Base-by-base conservation (phyloP, 1,140 invertebrate genomes). In the Drosophila erecta region DNA sequence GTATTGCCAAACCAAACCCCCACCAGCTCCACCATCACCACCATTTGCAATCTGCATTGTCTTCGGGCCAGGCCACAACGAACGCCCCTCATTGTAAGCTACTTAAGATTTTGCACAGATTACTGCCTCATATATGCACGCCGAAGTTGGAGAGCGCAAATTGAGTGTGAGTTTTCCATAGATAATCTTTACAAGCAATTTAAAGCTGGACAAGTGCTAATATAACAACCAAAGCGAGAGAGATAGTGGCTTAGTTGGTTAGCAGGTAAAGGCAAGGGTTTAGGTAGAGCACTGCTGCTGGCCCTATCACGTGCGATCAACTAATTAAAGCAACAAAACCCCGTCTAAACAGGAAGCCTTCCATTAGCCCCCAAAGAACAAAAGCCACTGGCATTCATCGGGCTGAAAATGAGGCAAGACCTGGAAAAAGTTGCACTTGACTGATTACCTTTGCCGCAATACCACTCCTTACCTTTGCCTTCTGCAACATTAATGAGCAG, bases 141-240 rank as follows among this genome's bases (percentile, higher is more conserved):
- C 83, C 71, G 81, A 83, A 86, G 86, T 86, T 83, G 79, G 76
- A 79, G 83, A 79, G 83, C 84, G 84, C 84, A 90, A 89, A 89
- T 89, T 89, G 84, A 90, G 84, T 89, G 84, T 89, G 84, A 89
- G 84, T 84, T 89, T 80, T 79, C 79, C 84, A 84, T 77, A 89
- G 84, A 89, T 89, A 87, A 89, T 89, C 84, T 87, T 89, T 89
- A 87, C 84, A 89, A 87, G 84, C 84, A 89, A 89, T 87, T 89
- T 87, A 89, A 86, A 79, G 79, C 83, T 72, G 77, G 84, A 89
- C 83, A 86, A 86, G 83, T 86, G 83, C 83, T 86, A 86, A 86
- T 86, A 86, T 86, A 87, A 86, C 84, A 81, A 66, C 55, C 35
- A 33, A 49, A 38, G 61, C 10, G 49, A 47, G 30, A 35, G n/a